Base-by-base conservation (phyloP, 2,797 vertebrate genomes). In the Neosalanx taihuensis region DNA sequence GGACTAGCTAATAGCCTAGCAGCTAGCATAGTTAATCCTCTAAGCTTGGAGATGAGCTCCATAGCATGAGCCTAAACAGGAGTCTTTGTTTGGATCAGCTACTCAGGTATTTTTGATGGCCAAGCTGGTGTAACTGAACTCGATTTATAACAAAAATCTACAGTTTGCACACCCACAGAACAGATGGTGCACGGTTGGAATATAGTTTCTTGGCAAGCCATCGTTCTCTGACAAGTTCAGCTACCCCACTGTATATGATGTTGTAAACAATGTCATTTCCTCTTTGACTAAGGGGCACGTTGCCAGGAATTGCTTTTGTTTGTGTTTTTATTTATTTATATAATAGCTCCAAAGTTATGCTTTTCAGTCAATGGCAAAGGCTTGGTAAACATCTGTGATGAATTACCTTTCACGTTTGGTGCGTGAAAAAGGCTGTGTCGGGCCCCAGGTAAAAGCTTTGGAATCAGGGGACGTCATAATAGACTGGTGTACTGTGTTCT, bases 11-110 rank as follows among this genome's bases (percentile, higher is more conserved):
- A 26, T 49, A 23, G 64, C 64, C 46, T 57, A 73, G 80, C 67
- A 84, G 83, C 84, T 78, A 80, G 84, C 86, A 87, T 78, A 87
- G 86, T 85, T 90, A 91, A 90, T 90, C 89, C 89, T 88, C 84
- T 89, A 86, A 88, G 85, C 90, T 85, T 84, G 82, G 73, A 72
- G 76, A 87, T 91, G 87, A 90, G 88, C 89, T 79, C 84, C 71
- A 79, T 82, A 79, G 81, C 77, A 79, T 89, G 83, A 90, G 82
- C 87, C 82, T 4, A 61, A 69, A 56, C 41, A 46, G 67, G 60
- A 76, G 51, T 74, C 75, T 76, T 72, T 77, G 77, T 74, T 76
- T 60, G 67, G 69, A 75, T 73, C 67, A 80, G 53, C 74, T 81
- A 78, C 80, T 46, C 80, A 82, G 51, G 51, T 56, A 17, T 56